phyloP scores from a whole-genome alignment of 2,888 invertebrate species.

The Cactoblastis cactorum region DNA sequence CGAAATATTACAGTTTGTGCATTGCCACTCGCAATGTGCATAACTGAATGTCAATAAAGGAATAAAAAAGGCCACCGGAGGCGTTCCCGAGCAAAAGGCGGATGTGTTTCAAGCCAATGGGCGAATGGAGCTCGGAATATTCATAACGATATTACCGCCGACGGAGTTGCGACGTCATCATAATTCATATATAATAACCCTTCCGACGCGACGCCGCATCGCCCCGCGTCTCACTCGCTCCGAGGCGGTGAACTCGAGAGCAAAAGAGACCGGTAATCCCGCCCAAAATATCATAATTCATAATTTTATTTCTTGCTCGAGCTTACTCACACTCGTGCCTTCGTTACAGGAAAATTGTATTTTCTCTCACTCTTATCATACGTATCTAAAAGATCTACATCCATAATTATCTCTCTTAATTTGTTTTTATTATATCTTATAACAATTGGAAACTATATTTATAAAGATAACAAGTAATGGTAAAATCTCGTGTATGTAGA shows the following conservation, averaged over 20 bases:
- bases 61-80: slow-evolving; percentile 75
- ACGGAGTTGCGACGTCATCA: slow-evolving; percentile 74
- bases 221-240: slow-evolving; percentile 65
- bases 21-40: slow-evolving; percentile 74
- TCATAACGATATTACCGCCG: slow-evolving; percentile 80
- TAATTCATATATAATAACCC: slow-evolving; percentile 81
- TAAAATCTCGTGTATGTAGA: slow-evolving; percentile 56
- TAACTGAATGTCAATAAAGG: slow-evolving; percentile 78
- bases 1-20: slow-evolving; percentile 78
- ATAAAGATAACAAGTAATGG: slow-evolving; percentile 46
- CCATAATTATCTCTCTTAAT: no score
- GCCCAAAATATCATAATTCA: slow-evolving; percentile 74
- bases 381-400: background rate
- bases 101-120: slow-evolving; percentile 75
- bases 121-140: slow-evolving; percentile 72
- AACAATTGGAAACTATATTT: slow-evolving; percentile 22
- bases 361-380: slow-evolving; percentile 42
- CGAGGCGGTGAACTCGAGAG: slow-evolving; percentile 33
- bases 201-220: slow-evolving; percentile 65
- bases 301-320: slow-evolving; percentile 71
- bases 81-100: slow-evolving; percentile 75
- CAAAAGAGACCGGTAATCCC: slow-evolving; percentile 57
- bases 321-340: slow-evolving; percentile 34
- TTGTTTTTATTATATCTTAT: no score
- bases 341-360: slow-evolving; percentile 46